Evolutionary conservation across 2,888 invertebrate genomes (phyloP).

Genomic region (Perdita meconis): DNA sequence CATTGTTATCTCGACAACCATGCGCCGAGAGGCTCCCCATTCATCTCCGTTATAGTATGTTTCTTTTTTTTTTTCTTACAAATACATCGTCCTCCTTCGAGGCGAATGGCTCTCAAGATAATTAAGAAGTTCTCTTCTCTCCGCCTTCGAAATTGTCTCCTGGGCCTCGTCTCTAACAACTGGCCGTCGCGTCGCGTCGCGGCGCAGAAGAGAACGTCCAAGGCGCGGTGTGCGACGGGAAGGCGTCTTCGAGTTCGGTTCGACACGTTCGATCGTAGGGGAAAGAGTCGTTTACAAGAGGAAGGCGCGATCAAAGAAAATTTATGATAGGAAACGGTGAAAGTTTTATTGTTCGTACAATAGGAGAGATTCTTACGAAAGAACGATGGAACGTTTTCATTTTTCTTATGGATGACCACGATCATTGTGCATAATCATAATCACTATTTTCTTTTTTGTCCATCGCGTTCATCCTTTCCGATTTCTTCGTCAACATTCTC

Average conservation of each 20-base stretch:
- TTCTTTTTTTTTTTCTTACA: neutral
- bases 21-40: neutral
- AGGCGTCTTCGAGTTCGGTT: neutral
- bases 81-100: neutral
- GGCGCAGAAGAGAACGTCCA: too few relatives aligned
- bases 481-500: neutral
- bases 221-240: neutral
- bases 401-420: constrained; percentile 6
- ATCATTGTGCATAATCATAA: constrained; percentile 16
- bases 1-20: constrained; percentile 2
- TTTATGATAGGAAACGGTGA: constrained; percentile 53
- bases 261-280: neutral
- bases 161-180: too few relatives aligned
- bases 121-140: neutral
- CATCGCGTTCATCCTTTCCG: neutral
- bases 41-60: neutral
- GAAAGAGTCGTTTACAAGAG: constrained; percentile 6
- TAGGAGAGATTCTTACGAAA: constrained; percentile 46
- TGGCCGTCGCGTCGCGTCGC: too few relatives aligned
- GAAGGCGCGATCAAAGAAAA: constrained; percentile 35
- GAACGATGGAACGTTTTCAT: constrained; percentile 24
- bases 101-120: neutral
- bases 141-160: neutral
- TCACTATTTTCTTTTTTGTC: neutral
- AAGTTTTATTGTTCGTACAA: constrained; percentile 54